These are phyloP conservation scores for Eristalinus sepulchralis DNA, from an alignment of 2,888 invertebrate genomes.

Conservation along the genomic window DNA sequence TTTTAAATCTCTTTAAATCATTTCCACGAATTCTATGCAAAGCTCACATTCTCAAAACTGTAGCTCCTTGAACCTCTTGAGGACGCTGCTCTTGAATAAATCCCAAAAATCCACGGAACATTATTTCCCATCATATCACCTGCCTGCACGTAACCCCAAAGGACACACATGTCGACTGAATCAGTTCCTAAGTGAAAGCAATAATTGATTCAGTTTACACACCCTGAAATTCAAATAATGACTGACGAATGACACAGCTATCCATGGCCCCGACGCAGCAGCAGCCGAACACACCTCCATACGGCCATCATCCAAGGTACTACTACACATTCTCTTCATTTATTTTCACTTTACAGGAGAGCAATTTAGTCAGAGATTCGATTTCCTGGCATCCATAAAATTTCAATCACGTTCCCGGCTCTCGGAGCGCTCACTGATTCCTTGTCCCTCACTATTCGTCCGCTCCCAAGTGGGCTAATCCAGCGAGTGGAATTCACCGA, in stretches of 20 bases:
- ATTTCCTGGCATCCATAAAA: conserved; percentile 61
- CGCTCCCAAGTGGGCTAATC: conserved; percentile 1
- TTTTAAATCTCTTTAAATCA: no score
- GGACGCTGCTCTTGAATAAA: no score
- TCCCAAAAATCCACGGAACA: background rate
- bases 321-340: conserved; percentile 29
- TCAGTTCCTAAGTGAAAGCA: background rate
- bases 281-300: background rate
- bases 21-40: no score
- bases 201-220: conserved; percentile 1
- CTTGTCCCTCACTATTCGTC: background rate
- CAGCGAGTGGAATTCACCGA: background rate
- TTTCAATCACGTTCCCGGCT: conserved; percentile 66
- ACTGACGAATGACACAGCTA: conserved; percentile 9
- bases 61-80: no score
- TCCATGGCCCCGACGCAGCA: background rate
- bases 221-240: conserved; percentile 3
- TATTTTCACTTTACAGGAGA: conserved; percentile 45
- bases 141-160: background rate
- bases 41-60: no score
- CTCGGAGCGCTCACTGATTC: conserved; percentile 41
- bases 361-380: conserved; percentile 50
- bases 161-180: background rate
- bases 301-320: conserved; percentile 6
- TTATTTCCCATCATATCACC: background rate